Conservation (phyloP, 2,113 vertebrate species). For the Leucosticte australis region DNA sequence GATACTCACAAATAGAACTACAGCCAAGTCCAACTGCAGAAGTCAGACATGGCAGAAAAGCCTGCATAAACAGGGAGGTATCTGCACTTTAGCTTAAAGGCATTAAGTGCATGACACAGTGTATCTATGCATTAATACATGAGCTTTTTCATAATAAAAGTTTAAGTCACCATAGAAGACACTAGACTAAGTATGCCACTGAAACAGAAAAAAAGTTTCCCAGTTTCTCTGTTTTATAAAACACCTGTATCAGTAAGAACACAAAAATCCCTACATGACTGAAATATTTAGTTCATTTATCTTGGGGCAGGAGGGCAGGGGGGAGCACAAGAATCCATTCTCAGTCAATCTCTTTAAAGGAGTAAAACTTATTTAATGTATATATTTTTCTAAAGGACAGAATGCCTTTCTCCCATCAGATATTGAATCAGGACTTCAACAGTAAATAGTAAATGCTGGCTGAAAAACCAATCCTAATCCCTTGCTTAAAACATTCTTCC, state of each 20-base stretch:
- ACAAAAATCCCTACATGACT: background rate
- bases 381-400: background rate
- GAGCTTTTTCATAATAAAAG: background rate
- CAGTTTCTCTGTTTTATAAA: background rate
- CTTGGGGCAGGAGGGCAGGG: rapidly evolving
- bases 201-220: background rate
- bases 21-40: background rate
- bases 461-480: background rate
- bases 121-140: background rate
- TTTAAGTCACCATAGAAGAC: background rate
- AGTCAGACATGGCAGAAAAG: background rate
- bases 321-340: background rate
- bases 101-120: background rate
- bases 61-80: background rate
- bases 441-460: background rate
- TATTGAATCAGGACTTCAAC: background rate
- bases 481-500: background rate
- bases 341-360: background rate
- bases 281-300: background rate
- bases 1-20: background rate
- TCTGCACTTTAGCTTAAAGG: background rate
- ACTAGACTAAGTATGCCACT: background rate
- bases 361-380: background rate
- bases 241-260: background rate
- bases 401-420: background rate